Evolutionary conservation across 2,797 vertebrate species (phyloP), one percentile per base, ranked within the genome.

Genomic region (Rhinella marina): DNA sequence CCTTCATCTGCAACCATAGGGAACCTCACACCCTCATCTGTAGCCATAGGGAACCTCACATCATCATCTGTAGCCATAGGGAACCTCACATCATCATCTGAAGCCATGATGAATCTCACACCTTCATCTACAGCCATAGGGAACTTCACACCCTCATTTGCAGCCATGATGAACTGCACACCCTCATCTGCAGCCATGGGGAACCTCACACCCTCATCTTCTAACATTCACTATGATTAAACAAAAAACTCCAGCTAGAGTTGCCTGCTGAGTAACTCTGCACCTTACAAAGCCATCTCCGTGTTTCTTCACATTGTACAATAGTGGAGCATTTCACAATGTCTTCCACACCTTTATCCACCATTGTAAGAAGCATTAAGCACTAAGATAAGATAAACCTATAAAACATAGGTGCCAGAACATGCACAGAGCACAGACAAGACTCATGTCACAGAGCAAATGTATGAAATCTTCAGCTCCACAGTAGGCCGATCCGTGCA

Each of bases 331-430:
- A 59, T 79, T 79, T 79, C 79, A 48, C 79, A 61, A 61, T 32
- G 29, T 62, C 79, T 81, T 21, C 19, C 79, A 61, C 79, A 81
- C 79, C 79, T 62, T 27, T 62, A 62, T 48, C 11, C 27, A 48
- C 79, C 21, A 61, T 48, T 23, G 57, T 48, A 21, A 41, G 27
- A 17, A 61, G 25, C 27, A 50, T 25, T 77, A 23, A n/a, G 23
- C 50, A 41, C n/a, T 17, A 27, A 27, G 54, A 57, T 79, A 57
- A 79, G 77, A 29, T 59, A 10, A 70, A 3, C 25, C 12, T 7
- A 29, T 70, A 70, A 70, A 27, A 29, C 66, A 70, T 70, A 14
- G 3, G 64, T 29, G 12, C 66, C 16, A 2, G 16, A 66, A n/a
- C n/a, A 3, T 6, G 64, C 64, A 66, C 25, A 27, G 25, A 66